Evolutionary conservation across 1,140 invertebrate genomes (phyloP).

Genomic region (Hestina assimilis): DNA sequence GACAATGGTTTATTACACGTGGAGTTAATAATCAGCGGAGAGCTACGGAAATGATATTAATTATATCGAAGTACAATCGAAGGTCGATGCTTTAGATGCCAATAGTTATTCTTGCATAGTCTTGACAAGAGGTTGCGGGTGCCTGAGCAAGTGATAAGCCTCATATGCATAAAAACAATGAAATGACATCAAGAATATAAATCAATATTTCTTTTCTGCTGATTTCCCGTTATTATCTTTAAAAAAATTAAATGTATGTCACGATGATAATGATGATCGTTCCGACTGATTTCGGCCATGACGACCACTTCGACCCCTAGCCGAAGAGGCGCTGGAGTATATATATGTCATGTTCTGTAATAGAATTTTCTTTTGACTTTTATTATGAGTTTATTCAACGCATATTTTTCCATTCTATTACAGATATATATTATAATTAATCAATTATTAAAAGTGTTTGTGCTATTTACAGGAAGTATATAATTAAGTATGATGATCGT

Average conservation of each 20-base stretch:
- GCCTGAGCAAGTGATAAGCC: slow-evolving; percentile 6
- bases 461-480: neutral
- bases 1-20: neutral
- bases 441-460: neutral
- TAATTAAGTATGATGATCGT: too few relatives aligned
- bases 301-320: too few relatives aligned
- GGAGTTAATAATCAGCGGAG: slow-evolving; percentile 15
- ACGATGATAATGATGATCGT: too few relatives aligned
- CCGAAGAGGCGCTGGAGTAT: too few relatives aligned
- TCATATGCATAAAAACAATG: slow-evolving; percentile 18
- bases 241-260: neutral
- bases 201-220: neutral
- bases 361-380: too few relatives aligned
- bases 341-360: too few relatives aligned
- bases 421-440: neutral
- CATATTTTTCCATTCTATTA: neutral
- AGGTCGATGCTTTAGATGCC: slow-evolving; percentile 22
- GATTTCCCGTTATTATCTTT: neutral
- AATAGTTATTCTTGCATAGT: slow-evolving; percentile 15
- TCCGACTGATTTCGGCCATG: too few relatives aligned
- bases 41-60: slow-evolving; percentile 42
- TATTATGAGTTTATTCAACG: too few relatives aligned
- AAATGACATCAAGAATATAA: slow-evolving; percentile 12
- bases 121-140: slow-evolving; percentile 1
- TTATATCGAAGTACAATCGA: slow-evolving; percentile 26